Percentiles rank a stretch among this genome's conserved stretches.
phyloP scores from a whole-genome alignment of 1,140 invertebrate genomes.

The Panagrolaimus sp. region DNA sequence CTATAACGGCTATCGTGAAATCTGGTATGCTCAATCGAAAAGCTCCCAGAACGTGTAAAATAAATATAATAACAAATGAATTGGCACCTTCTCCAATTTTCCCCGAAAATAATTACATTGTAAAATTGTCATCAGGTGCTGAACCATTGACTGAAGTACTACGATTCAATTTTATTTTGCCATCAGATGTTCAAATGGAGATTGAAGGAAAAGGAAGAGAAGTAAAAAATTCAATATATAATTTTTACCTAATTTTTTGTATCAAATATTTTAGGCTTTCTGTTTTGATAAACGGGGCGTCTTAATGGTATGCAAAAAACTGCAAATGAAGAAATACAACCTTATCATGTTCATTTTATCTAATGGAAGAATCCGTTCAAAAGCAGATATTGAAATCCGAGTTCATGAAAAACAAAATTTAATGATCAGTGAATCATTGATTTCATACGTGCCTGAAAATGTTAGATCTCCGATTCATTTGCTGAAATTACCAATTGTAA shows the following conservation, averaged over 20 bases:
- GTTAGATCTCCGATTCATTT: neutral
- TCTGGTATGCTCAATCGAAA: neutral
- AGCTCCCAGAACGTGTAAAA: neutral
- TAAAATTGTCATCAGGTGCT: neutral
- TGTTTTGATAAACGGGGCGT: neutral
- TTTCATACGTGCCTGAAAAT: constrained; percentile 4
- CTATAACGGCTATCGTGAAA: neutral
- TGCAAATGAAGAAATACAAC: neutral
- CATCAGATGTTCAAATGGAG: constrained; percentile 7
- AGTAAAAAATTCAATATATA: no score
- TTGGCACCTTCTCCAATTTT: neutral
- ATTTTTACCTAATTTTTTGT: no score
- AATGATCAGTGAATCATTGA: no score
- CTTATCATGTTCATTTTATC: constrained; percentile 1
- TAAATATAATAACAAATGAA: neutral
- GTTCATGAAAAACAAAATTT: no score
- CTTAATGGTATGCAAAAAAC: neutral
- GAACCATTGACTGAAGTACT: neutral
- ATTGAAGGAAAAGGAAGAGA: neutral
- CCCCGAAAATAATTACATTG: neutral
- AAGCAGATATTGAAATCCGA: neutral
- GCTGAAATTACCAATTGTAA: neutral
- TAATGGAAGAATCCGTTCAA: neutral
- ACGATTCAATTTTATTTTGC: constrained; percentile 3
- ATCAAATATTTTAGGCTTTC: neutral